These are phyloP conservation scores for Clangula hyemalis DNA, from an alignment of 2,797 vertebrate species.

Conservation along the genomic window DNA sequence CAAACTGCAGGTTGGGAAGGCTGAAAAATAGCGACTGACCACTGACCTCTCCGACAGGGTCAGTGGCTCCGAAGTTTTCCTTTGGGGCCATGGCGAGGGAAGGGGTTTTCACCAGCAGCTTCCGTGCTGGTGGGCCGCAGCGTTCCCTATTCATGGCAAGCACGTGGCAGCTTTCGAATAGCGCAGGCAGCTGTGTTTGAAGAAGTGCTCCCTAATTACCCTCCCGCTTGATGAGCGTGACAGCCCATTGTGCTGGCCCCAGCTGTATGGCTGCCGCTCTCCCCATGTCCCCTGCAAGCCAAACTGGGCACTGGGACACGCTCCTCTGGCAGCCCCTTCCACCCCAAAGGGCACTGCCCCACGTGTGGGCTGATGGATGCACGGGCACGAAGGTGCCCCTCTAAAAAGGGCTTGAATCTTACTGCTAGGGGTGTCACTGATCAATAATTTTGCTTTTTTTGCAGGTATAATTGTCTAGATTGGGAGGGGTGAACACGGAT, in stretches of 20 bases:
- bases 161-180: accelerated
- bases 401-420: not conserved
- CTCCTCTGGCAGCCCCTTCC: not conserved
- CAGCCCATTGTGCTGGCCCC: not conserved
- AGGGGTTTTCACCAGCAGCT: not conserved
- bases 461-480: not conserved
- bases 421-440: not conserved
- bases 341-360: not conserved
- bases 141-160: accelerated
- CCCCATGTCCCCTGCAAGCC: not conserved
- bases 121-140: accelerated
- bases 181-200: not conserved
- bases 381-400: accelerated
- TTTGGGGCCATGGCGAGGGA: not conserved
- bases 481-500: not conserved
- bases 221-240: not conserved
- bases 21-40: not conserved
- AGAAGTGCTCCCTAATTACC: not conserved
- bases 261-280: not conserved
- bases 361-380: accelerated
- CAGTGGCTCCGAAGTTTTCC: not conserved
- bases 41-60: not conserved
- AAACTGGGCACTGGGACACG: not conserved
- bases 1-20: not conserved
- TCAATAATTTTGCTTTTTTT: not conserved